phyloP scores from a whole-genome alignment of 2,797 vertebrate genomes.

The Amniataba percoides region DNA sequence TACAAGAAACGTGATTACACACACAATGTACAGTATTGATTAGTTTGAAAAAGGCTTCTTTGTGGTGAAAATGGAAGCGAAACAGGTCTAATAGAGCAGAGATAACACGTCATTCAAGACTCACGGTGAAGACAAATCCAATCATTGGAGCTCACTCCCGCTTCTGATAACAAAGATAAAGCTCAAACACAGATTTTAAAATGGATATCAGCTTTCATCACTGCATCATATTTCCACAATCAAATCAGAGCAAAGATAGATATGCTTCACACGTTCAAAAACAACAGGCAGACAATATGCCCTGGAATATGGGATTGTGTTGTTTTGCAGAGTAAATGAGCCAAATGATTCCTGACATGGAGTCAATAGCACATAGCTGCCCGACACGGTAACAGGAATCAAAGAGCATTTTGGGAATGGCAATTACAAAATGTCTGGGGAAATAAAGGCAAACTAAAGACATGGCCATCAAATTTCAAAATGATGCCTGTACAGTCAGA shows the following conservation, averaged over 20 bases:
- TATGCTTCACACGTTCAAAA: slow-evolving; percentile 46
- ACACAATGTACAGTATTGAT: slow-evolving; percentile 59
- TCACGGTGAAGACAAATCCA: slow-evolving; percentile 29
- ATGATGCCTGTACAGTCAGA: slow-evolving; percentile 40
- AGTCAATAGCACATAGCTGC: slow-evolving; percentile 56
- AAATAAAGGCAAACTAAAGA: slow-evolving; percentile 50
- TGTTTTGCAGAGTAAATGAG: slow-evolving; percentile 62
- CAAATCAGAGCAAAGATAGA: slow-evolving; percentile 52
- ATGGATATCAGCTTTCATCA: slow-evolving; percentile 60
- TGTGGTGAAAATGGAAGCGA: slow-evolving; percentile 46
- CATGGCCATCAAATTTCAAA: slow-evolving; percentile 46
- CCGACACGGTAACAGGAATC: slow-evolving; percentile 53
- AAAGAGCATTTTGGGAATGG: slow-evolving; percentile 63
- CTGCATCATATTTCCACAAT: slow-evolving; percentile 42
- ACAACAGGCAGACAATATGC: slow-evolving; percentile 33
- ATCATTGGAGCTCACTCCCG: slow-evolving; percentile 28
- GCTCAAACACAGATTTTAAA: slow-evolving; percentile 62
- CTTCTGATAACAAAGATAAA: slow-evolving; percentile 53
- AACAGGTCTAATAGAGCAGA: slow-evolving; percentile 42
- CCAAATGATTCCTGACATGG: slow-evolving; percentile 64
- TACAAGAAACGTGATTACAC: slow-evolving; percentile 43
- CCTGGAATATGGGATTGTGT: slow-evolving; percentile 44
- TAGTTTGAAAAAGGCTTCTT: slow-evolving; percentile 23
- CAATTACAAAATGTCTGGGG: slow-evolving; percentile 53
- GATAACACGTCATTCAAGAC: slow-evolving; percentile 38